Percentiles rank a stretch among this genome's conserved stretches.
Conservation (phyloP, 2,888 invertebrate species). For the Orthonychiurus folsomi region DNA sequence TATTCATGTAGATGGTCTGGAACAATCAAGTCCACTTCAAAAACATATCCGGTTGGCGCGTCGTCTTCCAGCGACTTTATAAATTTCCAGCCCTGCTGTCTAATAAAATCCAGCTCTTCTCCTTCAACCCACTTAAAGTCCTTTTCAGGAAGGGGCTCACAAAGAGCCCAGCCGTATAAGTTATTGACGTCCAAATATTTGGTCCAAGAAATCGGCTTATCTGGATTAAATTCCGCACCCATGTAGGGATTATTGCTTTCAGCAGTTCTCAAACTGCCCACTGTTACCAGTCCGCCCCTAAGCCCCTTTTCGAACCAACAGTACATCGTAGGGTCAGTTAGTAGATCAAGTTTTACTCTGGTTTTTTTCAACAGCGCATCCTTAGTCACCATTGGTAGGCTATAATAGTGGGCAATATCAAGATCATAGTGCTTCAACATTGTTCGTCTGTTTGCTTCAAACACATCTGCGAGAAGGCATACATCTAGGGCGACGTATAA, state of each 20-base stretch:
- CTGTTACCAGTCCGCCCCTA: constrained; percentile 36
- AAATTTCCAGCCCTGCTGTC: not conserved
- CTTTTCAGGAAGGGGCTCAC: constrained; percentile 40
- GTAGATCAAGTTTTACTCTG: not conserved
- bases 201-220: constrained; percentile 34
- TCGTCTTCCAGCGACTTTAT: constrained; percentile 10
- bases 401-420: constrained; percentile 11
- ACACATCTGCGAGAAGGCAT: constrained; percentile 5
- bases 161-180: constrained; percentile 43
- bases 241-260: constrained; percentile 42
- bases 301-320: constrained; percentile 35
- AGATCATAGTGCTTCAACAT: constrained; percentile 16
- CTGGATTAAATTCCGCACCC: constrained; percentile 31
- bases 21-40: constrained; percentile 26
- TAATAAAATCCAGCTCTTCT: too few species aligned
- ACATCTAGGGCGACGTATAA: not conserved
- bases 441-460: not conserved
- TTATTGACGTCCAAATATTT: constrained; percentile 43
- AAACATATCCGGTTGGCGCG: constrained; percentile 15
- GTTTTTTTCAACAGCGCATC: not conserved
- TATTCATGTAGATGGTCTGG: constrained; percentile 14
- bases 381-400: constrained; percentile 7
- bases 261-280: constrained; percentile 33
- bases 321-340: constrained; percentile 2
- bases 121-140: constrained; percentile 41